A percentile compares a stretch with the other conserved stretches of the same genome.
Conservation (phyloP, 2,113 vertebrate genomes). For the Pituophis catenifer region DNA sequence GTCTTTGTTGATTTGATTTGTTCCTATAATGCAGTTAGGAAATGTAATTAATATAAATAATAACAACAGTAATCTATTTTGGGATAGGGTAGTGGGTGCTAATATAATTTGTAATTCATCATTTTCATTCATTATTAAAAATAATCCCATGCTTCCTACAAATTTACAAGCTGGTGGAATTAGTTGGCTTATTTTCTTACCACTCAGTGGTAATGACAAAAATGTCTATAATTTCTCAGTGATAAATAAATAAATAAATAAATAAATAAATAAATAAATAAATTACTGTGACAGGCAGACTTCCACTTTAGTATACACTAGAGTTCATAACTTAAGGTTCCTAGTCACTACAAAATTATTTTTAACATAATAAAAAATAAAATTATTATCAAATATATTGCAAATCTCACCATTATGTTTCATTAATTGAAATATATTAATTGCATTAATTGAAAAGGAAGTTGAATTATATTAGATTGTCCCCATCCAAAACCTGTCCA, state of each 20-base stretch:
- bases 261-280: too few species aligned
- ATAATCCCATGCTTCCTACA: not conserved
- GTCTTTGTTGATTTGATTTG: not conserved
- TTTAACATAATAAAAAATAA: not conserved
- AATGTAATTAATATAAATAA: not conserved
- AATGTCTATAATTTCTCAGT: not conserved
- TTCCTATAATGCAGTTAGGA: not conserved
- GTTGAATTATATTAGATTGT: not conserved
- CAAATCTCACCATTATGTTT: not conserved
- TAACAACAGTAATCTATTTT: not conserved
- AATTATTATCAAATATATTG: not conserved
- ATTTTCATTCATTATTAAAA: not conserved
- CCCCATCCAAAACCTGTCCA: not conserved
- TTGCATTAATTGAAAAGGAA: not conserved
- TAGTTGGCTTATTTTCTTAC: not conserved
- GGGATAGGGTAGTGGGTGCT: fast-evolving
- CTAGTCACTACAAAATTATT: not conserved
- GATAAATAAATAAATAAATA: not conserved
- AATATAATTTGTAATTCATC: slow-evolving; percentile 1
- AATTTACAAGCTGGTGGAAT: not conserved
- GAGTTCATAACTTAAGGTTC: not conserved
- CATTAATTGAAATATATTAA: not conserved
- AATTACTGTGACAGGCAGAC: too few species aligned
- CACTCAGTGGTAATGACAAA: not conserved
- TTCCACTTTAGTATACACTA: not conserved